Base-by-base conservation (phyloP, 2,888 invertebrate species). In the Drosophila pseudotalamancana region DNA sequence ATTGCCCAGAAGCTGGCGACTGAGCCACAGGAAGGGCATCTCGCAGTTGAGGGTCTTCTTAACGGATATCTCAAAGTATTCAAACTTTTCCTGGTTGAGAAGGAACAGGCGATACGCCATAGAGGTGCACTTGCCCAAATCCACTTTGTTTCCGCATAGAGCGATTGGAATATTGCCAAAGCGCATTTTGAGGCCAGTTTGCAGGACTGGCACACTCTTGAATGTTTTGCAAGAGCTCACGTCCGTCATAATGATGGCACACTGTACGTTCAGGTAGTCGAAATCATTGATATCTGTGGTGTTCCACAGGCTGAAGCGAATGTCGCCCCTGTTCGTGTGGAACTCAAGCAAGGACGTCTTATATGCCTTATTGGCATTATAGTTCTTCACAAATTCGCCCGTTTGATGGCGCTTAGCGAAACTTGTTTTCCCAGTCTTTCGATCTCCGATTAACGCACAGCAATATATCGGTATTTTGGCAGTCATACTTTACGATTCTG, bases 211-310 rank as follows among this genome's bases (percentile, higher is more conserved):
- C 37, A 49, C 49, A 11, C 19, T 5, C 2, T 4, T 19, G 19
- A 11, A 49, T 0, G 37, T 29, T 0, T 4, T 9, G 6, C 27
- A 8, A 12, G 12, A 0, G 27, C 14, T 49, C 3, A 35, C 14
- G 0, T 49, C 49, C 12, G 49, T 4, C 49, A 49, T 49, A 19
- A 49, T 27, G 37, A 49, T 49, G 25, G 37, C 49, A 19, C 49
- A 49, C 19, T 21, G 12, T 19, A 49, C 4, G 0, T 19, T 4
- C 27, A 27, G n/a, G 2, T 1, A 27, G 19, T 27, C 11, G 11
- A 49, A 14, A 1, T 49, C 49, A 4, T 18, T 9, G 6, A 48
- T 1, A 0, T 11, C 11, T 6, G 6, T 29, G 27, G 4, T 11
- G 6, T 19, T 19, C 27, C 49, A 49, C 0, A 49, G 6, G 1